Conservation (phyloP, 2,113 vertebrate genomes). For the Entomyzon cyanotis region DNA sequence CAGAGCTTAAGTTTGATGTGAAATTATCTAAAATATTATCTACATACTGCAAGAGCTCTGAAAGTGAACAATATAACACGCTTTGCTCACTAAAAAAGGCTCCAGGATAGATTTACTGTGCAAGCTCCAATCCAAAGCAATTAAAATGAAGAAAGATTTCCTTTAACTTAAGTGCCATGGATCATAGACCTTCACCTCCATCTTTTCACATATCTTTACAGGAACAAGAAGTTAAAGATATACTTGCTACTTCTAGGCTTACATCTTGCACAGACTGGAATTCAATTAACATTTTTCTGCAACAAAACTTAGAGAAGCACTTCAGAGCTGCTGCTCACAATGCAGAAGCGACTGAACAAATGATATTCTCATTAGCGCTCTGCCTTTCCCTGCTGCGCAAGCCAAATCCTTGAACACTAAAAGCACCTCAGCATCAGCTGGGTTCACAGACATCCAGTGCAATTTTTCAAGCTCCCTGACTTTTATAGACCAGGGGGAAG, state of each 20-base stretch:
- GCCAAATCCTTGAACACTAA: constrained; percentile 50
- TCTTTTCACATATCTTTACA: background rate
- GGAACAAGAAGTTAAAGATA: constrained; percentile 32
- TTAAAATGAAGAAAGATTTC: constrained; percentile 24
- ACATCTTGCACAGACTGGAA: constrained; percentile 2
- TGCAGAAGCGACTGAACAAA: constrained; percentile 35
- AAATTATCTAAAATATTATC: background rate
- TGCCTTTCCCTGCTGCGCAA: constrained; percentile 56
- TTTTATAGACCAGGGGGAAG: constrained; percentile 46
- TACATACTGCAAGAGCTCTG: background rate
- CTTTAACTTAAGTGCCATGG: background rate
- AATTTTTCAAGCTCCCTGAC: constrained; percentile 62
- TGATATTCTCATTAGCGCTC: constrained; percentile 52
- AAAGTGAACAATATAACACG: background rate
- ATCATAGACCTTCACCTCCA: background rate
- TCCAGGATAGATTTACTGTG: background rate
- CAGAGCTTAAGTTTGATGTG: background rate
- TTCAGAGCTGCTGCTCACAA: constrained; percentile 54
- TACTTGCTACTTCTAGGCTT: background rate
- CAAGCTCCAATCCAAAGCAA: background rate
- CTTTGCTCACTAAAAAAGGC: background rate
- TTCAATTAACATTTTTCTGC: constrained; percentile 58
- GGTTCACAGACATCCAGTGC: constrained; percentile 39
- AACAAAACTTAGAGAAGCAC: constrained; percentile 25
- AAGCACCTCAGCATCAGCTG: constrained; percentile 56